A percentile compares a stretch with the other conserved stretches of the same genome.
Conservation (phyloP, 2,113 vertebrate species). For the Xerus inauris region DNA sequence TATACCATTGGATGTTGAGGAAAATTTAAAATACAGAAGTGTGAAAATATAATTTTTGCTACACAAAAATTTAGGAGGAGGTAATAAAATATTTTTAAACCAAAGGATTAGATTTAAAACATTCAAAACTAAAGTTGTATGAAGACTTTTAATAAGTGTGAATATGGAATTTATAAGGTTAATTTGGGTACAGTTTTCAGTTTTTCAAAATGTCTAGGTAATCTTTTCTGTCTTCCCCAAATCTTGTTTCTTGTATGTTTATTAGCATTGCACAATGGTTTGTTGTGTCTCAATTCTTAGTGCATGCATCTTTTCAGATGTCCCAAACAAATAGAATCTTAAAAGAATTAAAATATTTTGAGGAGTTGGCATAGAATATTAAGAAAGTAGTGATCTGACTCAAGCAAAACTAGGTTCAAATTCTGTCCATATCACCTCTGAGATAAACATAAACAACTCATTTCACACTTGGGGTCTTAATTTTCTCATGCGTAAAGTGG, state of each 20-base stretch:
- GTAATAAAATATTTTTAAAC: neutral
- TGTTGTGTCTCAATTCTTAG: neutral
- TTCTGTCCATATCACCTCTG: neutral
- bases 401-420: neutral
- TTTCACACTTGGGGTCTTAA: neutral
- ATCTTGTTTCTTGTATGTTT: neutral
- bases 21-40: neutral
- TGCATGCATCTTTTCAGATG: neutral
- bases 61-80: neutral
- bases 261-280: neutral
- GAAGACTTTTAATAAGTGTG: neutral
- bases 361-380: neutral
- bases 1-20: neutral
- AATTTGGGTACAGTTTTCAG: neutral
- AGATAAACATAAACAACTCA: neutral
- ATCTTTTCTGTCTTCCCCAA: neutral
- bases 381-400: neutral
- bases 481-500: neutral
- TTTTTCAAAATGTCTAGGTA: neutral
- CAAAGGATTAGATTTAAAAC: neutral
- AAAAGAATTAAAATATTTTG: neutral
- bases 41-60: neutral
- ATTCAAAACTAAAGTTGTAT: conserved; percentile 13
- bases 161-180: neutral
- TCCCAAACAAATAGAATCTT: neutral